Evolutionary conservation across 2,797 vertebrate species (phyloP), one percentile per base, ranked within the genome.

Genomic region (Loriculus beryllinus): DNA sequence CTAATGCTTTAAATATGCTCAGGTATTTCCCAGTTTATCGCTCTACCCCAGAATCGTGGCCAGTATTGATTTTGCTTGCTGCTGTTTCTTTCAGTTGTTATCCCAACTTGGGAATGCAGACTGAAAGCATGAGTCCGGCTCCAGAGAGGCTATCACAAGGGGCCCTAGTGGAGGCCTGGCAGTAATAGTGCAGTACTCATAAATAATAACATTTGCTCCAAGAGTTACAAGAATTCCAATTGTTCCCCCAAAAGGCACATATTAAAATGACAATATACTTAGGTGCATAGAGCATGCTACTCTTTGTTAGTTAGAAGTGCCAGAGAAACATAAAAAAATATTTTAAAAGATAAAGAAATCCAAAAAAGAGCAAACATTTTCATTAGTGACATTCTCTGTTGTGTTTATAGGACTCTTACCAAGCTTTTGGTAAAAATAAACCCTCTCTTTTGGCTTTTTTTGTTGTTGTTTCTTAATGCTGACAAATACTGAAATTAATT

Each of bases 401-500:
- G 62, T 93, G 76, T 90, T 96, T 81, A 23, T 63, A 51, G 76
- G 82, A 88, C 31, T 69, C 59, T 23, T 65, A 81, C 83, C 71
- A 94, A 95, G 49, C 3, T 33, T 88, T 86, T 80, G 21, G 40
- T 94, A 77, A 88, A 90, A 92, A 75, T 33, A 90, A 76, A 85
- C 28, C 29, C 29, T 70, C 28, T 42, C 21, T 28, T 65, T 87
- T 54, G 40, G 35, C 29, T 57, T 87, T 83, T 64, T 83, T 69
- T 45, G 7, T 54, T 77, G 54, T 45, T 90, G 31, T 45, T 49
- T 89, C 80, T 69, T 54, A 89, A 56, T 79, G 47, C 92, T 83
- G 92, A 90, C 69, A 93, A 88, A 92, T 67, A 52, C 63, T 69
- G 63, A 76, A 75, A 92, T 93, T 95, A 92, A 95, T 95, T 89